phyloP scores from a whole-genome alignment of 2,888 invertebrate species.

The Drosophila yooni region DNA sequence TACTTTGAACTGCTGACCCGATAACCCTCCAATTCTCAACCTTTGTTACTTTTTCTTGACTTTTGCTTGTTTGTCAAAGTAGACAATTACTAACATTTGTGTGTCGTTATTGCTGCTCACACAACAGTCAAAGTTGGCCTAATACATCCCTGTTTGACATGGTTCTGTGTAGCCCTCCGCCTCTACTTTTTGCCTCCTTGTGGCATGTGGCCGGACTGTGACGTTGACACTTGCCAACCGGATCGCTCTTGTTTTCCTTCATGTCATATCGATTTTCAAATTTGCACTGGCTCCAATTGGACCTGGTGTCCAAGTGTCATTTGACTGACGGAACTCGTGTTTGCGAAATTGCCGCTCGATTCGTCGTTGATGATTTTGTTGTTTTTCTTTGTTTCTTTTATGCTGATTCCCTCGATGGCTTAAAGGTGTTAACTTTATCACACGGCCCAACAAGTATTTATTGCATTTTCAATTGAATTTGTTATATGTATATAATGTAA shows the following conservation, averaged over 20 bases:
- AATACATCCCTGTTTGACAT: conserved; percentile 53
- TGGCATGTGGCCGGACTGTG: conserved; percentile 50
- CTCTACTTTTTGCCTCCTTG: conserved; percentile 32
- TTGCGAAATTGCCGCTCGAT: conserved; percentile 56
- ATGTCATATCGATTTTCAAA: conserved; percentile 79
- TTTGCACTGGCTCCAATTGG: conserved; percentile 60
- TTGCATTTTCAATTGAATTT: conserved; percentile 43
- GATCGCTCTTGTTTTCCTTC: conserved; percentile 66
- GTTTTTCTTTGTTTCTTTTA: conserved; percentile 25
- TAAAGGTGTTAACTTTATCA: conserved; percentile 80
- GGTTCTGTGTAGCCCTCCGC: conserved; percentile 13
- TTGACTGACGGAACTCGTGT: conserved; percentile 72
- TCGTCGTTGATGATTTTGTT: conserved; percentile 15
- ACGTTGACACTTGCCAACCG: conserved; percentile 51
- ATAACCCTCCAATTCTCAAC: conserved; percentile 1
- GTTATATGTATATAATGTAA: conserved; percentile 54
- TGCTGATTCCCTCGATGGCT: conserved; percentile 66
- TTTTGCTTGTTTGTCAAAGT: conserved; percentile 49
- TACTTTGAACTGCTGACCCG: conserved; percentile 6
- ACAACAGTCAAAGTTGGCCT: conserved; percentile 57
- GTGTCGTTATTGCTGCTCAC: conserved; percentile 45
- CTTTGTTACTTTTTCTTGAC: conserved; percentile 16
- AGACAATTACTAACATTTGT: conserved; percentile 67
- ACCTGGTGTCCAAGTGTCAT: conserved; percentile 73
- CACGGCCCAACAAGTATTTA: conserved; percentile 31